Evolutionary conservation across 2,888 invertebrate species (phyloP).

Genomic region (Drosophila colorata): DNA sequence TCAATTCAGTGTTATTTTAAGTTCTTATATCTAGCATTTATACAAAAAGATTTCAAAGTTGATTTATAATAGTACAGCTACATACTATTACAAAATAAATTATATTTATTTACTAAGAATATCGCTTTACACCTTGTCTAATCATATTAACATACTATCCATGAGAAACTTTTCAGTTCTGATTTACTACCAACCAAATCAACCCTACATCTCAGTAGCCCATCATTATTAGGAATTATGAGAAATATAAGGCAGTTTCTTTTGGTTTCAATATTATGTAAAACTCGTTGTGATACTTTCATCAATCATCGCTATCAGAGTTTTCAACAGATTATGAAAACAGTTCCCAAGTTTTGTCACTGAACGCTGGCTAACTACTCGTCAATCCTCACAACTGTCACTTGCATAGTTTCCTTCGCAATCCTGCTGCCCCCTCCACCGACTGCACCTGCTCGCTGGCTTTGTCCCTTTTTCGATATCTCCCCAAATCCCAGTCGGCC

Average conservation of each 20-base stretch:
- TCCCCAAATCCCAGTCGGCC: conserved; percentile 34
- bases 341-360: background rate
- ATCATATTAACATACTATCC: no score
- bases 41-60: no score
- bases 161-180: no score
- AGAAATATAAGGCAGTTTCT: background rate
- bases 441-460: conserved; percentile 35
- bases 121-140: no score
- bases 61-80: no score
- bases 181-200: background rate
- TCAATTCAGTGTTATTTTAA: no score
- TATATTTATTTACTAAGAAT: no score
- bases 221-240: no score
- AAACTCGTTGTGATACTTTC: background rate
- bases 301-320: background rate
- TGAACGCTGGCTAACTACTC: conserved; percentile 6
- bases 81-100: no score
- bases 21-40: no score
- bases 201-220: background rate
- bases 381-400: conserved; percentile 12
- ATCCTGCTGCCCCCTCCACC: conserved; percentile 1
- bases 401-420: background rate
- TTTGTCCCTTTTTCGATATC: background rate
- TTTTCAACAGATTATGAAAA: conserved; percentile 1
- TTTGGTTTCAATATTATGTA: background rate